These are phyloP conservation scores for Machimus rusticus DNA, from an alignment of 2,888 invertebrate species.

Conservation along the genomic window DNA sequence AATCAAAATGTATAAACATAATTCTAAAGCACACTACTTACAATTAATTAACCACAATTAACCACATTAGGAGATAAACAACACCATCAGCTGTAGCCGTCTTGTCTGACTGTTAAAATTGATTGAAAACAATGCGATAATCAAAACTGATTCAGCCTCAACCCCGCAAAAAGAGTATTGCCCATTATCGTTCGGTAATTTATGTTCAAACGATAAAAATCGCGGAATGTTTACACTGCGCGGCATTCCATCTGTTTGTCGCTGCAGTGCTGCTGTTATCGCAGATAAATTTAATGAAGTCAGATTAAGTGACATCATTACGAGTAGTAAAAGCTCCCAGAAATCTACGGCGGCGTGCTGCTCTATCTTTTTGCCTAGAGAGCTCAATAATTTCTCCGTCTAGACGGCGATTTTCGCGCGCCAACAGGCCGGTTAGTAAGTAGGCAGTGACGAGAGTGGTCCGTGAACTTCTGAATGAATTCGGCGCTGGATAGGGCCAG, in stretches of 20 bases:
- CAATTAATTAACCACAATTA: neutral
- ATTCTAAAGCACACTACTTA: neutral
- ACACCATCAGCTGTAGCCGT: neutral
- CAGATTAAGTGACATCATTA: constrained; percentile 27
- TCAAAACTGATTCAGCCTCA: neutral
- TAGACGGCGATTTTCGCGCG: neutral
- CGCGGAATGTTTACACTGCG: neutral
- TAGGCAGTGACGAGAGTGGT: neutral
- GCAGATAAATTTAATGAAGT: neutral
- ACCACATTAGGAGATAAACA: neutral
- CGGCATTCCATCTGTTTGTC: neutral
- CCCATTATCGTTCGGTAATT: neutral
- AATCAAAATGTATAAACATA: neutral
- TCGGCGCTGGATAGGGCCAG: neutral
- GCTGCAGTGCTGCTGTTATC: neutral
- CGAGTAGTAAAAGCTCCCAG: neutral
- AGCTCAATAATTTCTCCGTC: constrained; percentile 2
- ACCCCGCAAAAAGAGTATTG: neutral
- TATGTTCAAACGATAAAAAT: neutral
- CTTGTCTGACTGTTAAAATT: neutral
- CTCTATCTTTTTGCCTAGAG: neutral
- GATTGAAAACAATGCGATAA: neutral
- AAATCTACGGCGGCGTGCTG: neutral
- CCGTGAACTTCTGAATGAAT: constrained; percentile 14
- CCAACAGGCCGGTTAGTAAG: neutral